Evolutionary conservation across 2,888 invertebrate species (phyloP), one percentile per base, ranked within the genome.

Genomic region (Nomada lathburiana): DNA sequence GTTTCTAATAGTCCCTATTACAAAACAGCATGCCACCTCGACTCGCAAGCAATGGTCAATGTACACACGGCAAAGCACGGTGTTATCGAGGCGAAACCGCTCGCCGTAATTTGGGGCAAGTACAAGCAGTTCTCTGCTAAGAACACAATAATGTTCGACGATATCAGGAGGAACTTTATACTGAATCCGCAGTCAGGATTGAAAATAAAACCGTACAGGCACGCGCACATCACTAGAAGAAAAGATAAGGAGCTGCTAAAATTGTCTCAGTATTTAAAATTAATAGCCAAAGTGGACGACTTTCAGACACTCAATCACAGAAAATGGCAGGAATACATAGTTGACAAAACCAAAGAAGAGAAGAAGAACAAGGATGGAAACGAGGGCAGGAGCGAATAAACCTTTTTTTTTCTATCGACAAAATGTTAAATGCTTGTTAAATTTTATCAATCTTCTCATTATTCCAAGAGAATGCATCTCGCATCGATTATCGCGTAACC

Each of bases 61-160:
- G 97, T 99, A 1, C 97, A 98, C 89, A 97, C 97, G 0, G 96
- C 97, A 13, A 98, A 98, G 92, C 97, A 98, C 94, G 98, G 99
- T 0, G 96, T 98, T 9, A 97, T 98, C 82, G 97, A 98, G 94
- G 98, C 98, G 0, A 99, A 99, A 94, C 99, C 99, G 0, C 94
- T 99, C 76, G 98, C 98, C 9, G 98, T 99, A 0, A 98, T 99
- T 84, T 99, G 99, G 99, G 99, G 98, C 18, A 98, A 98, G 92
- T 99, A 96, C 92, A 95, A 97, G 0, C 98, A 98, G 92, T 99
- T 98, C 94, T 97, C 96, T 65, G 95, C 97, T 0, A 97, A 97
- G 92, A 99, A 99, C 93, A 99, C 99, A 0, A 98, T 99, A 84
- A 99, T 99, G 99, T 98, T 99, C 90, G 99, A 99, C 92, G 99